Conservation (phyloP, 2,797 vertebrate species). For the Lutjanus campechanus region DNA sequence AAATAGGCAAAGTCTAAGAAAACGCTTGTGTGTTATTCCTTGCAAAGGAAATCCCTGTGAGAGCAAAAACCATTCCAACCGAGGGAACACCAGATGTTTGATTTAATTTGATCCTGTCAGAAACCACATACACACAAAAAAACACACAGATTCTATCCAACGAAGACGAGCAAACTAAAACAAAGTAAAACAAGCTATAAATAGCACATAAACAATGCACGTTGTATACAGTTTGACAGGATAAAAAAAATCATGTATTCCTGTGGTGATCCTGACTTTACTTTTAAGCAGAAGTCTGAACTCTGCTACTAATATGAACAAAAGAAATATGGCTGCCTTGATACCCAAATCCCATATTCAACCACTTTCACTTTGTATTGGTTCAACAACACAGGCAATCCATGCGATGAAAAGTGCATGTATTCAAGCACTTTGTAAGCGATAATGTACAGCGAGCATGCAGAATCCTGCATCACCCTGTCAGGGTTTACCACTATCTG, state of each 20-base stretch:
- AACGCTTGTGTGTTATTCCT: background rate
- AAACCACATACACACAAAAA: background rate
- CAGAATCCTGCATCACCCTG: too few relatives aligned
- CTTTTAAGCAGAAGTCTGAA: background rate
- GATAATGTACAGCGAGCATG: too few relatives aligned
- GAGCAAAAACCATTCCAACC: background rate
- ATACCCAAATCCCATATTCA: background rate
- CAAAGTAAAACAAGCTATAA: background rate
- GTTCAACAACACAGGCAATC: background rate
- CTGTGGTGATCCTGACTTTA: background rate
- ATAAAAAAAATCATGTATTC: background rate
- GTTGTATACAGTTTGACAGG: background rate
- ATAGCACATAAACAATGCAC: background rate
- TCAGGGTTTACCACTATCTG: too few relatives aligned
- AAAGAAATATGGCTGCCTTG: too few relatives aligned
- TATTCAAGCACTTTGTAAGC: too few relatives aligned
- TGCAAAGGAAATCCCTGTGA: background rate
- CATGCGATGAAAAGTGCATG: background rate
- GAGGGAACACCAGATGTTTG: background rate
- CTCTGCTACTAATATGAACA: too few relatives aligned
- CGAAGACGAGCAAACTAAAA: background rate
- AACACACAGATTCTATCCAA: background rate
- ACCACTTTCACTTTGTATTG: background rate
- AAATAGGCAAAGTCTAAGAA: background rate
- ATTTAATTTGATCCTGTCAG: background rate